phyloP scores from a whole-genome alignment of 1,140 invertebrate species.

The Archegozetes longisetosus region DNA sequence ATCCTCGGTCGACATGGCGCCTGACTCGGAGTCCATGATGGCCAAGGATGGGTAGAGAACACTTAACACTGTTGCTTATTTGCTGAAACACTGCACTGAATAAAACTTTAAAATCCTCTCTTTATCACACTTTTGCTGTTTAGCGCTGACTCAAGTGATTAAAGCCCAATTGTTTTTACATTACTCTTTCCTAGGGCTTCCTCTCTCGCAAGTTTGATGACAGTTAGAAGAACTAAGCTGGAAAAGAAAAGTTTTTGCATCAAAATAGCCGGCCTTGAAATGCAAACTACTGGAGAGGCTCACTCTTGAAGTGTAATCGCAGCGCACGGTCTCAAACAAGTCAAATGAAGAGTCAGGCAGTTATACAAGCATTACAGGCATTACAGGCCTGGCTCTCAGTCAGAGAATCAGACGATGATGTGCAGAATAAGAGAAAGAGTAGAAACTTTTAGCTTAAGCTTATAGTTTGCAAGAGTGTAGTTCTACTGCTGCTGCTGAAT shows the following conservation, averaged over 20 bases:
- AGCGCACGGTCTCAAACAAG: no score
- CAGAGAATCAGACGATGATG: no score
- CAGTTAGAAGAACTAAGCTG: background rate
- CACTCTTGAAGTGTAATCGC: no score
- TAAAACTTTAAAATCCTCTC: background rate
- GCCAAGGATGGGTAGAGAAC: background rate
- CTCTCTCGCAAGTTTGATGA: background rate
- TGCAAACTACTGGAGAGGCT: no score
- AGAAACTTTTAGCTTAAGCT: no score
- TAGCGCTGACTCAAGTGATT: background rate
- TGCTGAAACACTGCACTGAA: background rate
- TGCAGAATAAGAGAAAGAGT: no score
- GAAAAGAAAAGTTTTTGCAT: background rate
- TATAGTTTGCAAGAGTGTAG: no score
- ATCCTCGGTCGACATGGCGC: constrained; percentile 14
- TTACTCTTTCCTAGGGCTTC: background rate
- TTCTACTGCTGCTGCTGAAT: no score
- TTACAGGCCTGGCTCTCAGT: no score
- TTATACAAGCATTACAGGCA: no score
- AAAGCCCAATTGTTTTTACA: background rate
- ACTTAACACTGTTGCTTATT: background rate
- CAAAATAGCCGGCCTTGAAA: background rate
- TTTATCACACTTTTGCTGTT: background rate
- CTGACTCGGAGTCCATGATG: constrained; percentile 10
- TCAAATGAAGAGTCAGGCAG: no score